Base-by-base conservation (phyloP, 2,797 vertebrate species). In the Thamnophis elegans region DNA sequence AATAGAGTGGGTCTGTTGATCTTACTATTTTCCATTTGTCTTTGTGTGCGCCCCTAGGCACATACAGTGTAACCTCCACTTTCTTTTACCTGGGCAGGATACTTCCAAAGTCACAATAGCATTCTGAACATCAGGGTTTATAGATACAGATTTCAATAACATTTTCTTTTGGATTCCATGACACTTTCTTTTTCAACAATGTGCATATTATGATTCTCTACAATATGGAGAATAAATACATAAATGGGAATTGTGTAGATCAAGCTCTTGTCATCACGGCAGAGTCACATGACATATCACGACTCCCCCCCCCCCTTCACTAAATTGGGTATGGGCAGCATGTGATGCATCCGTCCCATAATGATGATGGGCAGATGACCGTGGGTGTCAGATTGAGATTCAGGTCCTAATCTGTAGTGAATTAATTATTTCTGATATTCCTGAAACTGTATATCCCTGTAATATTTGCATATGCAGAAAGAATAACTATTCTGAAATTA, bases 271-370 rank as follows among this genome's bases (percentile, higher is more conserved):
- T 59, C 7, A 2, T 59, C 8, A 25, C 2, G 25, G 9, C 22
- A 9, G 9, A 0, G 0, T 60, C 22, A 60, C 1, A 0, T 60
- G 9, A 26, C 0, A 3, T 60, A 26, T 60, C 59, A 26, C 0
- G 8, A 25, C 22, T 26, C 3, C 22, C 56, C 3, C 1, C 13
- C 13, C 3, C 8, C 25, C 59, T 60, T 26, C 59, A 26, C 59
- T 60, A 26, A 60, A 60, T 25, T 25, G 22, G 8, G 14, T 14
- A 0, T 55, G 55, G 14, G 55, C 55, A 16, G 55, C 55, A 55
- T 55, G 55, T 55, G 55, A 16, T 4, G 4, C 55, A 55, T 55
- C 55, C 1, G 0, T 55, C 55, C 4, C 4, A 14, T 68, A 68
- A 68, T 32, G 65, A 68, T 68, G n/a, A 32, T 68, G n/a, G n/a